phyloP scores from a whole-genome alignment of 2,797 vertebrate genomes.

The Valencia hispanica region DNA sequence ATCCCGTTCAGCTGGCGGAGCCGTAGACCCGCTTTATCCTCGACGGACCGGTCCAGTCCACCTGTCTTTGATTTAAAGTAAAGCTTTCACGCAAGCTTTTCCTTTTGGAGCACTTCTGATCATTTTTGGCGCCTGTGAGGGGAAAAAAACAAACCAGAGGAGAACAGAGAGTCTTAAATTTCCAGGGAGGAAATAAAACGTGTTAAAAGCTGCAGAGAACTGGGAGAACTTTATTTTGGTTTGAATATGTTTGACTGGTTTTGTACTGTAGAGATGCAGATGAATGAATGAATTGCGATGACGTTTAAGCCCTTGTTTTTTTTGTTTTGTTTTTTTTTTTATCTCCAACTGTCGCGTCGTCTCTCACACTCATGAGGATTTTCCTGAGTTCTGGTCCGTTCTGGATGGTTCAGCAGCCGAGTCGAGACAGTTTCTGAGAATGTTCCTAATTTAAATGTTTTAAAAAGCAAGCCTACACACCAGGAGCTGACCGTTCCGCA shows the following conservation, averaged over 20 bases:
- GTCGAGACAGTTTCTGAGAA: not conserved
- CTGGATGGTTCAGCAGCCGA: not conserved
- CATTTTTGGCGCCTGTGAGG: constrained; percentile 1
- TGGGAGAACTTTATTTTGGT: not conserved
- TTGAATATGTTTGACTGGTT: not conserved
- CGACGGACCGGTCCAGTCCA: constrained; percentile 17
- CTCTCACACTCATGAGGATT: not conserved
- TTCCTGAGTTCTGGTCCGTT: not conserved
- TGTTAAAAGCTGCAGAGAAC: not conserved
- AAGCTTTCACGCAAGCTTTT: not conserved
- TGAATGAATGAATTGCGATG: constrained; percentile 5
- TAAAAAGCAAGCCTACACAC: constrained; percentile 3
- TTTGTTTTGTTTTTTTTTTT: too few relatives aligned
- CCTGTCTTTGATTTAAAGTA: constrained; percentile 7
- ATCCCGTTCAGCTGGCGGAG: constrained; percentile 61
- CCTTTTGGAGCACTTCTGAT: constrained; percentile 27
- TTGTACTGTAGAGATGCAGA: constrained; percentile 7
- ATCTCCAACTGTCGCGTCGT: not conserved
- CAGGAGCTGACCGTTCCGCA: constrained; percentile 23
- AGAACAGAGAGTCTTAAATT: constrained; percentile 1
- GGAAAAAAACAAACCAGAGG: not conserved
- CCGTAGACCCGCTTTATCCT: too few relatives aligned
- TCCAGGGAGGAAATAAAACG: not conserved
- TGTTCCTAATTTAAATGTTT: constrained; percentile 18
- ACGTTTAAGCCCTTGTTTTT: not conserved